A percentile compares a stretch with the other conserved stretches of the same genome.
Evolutionary conservation across 1,140 invertebrate genomes (phyloP).

Genomic region (Cryptotermes secundus): DNA sequence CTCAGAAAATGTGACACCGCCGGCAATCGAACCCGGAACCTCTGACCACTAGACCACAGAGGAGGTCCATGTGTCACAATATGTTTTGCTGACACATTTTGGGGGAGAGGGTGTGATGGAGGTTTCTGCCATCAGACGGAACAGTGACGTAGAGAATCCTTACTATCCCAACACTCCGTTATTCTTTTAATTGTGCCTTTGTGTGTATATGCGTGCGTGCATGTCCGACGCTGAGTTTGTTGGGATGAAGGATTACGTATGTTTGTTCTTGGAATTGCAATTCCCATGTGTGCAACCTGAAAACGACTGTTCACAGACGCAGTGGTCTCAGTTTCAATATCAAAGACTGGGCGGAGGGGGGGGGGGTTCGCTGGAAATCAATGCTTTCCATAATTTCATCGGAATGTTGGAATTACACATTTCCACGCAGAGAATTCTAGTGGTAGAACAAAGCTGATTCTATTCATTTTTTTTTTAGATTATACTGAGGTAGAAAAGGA

Average conservation of each 20-base stretch:
- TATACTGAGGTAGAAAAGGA: not conserved
- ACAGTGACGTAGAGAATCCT: not conserved
- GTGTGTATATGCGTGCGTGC: not conserved
- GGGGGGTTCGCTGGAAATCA: not conserved
- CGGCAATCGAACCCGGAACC: too few relatives aligned
- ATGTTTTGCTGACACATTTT: too few relatives aligned
- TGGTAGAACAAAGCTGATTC: not conserved
- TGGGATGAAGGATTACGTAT: not conserved
- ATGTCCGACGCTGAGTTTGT: not conserved
- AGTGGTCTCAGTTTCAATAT: constrained; percentile 19
- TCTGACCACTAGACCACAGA: too few relatives aligned
- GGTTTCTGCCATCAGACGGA: too few relatives aligned
- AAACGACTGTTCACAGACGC: not conserved
- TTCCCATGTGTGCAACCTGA: not conserved
- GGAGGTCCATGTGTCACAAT: too few relatives aligned
- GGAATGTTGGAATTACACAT: constrained; percentile 10
- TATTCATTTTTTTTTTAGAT: not conserved
- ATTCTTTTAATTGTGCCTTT: not conserved
- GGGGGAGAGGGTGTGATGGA: too few relatives aligned
- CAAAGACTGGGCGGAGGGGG: not conserved
- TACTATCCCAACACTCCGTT: not conserved
- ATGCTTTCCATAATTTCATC: constrained; percentile 9
- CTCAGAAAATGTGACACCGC: too few relatives aligned
- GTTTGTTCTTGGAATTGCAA: constrained; percentile 19
- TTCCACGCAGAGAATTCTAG: not conserved